phyloP scores from a whole-genome alignment of 2,888 invertebrate species.

The Linyphia triangularis region DNA sequence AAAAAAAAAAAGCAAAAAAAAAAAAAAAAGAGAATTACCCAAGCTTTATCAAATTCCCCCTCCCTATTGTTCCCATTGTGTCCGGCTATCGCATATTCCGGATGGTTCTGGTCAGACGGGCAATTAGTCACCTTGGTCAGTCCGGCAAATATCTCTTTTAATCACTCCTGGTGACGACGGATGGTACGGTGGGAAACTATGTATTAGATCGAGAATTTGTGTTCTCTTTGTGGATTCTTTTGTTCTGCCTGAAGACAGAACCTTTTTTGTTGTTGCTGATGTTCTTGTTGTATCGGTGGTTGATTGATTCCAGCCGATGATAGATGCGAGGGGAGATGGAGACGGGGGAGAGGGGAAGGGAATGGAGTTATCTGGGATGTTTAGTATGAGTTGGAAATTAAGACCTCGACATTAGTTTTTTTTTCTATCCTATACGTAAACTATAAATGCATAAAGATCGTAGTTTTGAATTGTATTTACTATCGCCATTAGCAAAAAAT shows the following conservation, averaged over 20 bases:
- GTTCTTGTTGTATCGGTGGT: background rate
- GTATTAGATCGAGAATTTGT: conserved; percentile 31
- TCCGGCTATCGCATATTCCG: conserved; percentile 44
- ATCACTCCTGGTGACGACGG: conserved; percentile 29
- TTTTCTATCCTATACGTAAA: too few species aligned
- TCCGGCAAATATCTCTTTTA: conserved; percentile 50
- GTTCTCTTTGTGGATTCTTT: background rate
- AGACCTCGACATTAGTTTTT: too few species aligned
- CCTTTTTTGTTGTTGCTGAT: background rate
- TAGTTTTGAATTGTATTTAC: too few species aligned
- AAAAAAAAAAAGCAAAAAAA: background rate
- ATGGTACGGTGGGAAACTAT: conserved; percentile 9
- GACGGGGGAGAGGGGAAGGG: too few species aligned
- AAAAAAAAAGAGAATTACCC: background rate
- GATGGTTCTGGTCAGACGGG: conserved; percentile 44
- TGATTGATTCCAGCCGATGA: background rate
- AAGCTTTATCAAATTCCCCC: conserved; percentile 21
- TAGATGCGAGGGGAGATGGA: too few species aligned
- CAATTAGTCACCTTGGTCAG: conserved; percentile 52
- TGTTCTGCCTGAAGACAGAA: background rate
- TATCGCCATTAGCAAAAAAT: too few species aligned
- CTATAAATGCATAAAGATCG: too few species aligned
- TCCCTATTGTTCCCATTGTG: conserved; percentile 8
- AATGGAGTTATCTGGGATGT: too few species aligned
- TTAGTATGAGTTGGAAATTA: too few species aligned